Percentiles rank a stretch among this genome's conserved stretches.
Evolutionary conservation across 2,113 vertebrate species (phyloP).

Genomic region (Epinephelus cyanopodus): DNA sequence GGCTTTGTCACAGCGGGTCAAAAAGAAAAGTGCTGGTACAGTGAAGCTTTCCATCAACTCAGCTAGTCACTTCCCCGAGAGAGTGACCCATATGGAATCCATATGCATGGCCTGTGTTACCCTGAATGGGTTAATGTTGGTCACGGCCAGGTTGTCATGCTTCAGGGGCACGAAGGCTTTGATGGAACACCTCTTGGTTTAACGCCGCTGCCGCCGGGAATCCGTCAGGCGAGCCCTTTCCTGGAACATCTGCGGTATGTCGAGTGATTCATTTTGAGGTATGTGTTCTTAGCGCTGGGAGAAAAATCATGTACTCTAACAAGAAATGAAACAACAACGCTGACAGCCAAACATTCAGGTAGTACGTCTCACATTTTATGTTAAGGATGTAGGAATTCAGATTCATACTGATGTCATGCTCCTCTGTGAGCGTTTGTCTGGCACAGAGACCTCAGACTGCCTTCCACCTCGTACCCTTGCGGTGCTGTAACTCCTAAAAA

Average conservation of each 20-base stretch:
- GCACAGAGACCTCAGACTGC: neutral
- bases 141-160: slow-evolving; percentile 57
- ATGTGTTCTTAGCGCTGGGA: neutral
- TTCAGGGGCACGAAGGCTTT: slow-evolving; percentile 34
- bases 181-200: slow-evolving; percentile 56
- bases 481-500: slow-evolving; percentile 24
- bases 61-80: slow-evolving; percentile 13
- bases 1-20: slow-evolving; percentile 22
- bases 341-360: neutral
- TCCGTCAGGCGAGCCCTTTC: slow-evolving; percentile 15
- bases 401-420: slow-evolving; percentile 12
- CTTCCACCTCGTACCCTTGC: slow-evolving; percentile 9
- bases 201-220: slow-evolving; percentile 28
- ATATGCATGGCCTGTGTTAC: slow-evolving; percentile 30
- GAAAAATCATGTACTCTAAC: neutral
- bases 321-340: neutral
- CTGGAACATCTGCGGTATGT: slow-evolving; percentile 48
- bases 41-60: slow-evolving; percentile 61
- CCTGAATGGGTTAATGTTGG: slow-evolving; percentile 32
- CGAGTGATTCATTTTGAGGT: neutral
- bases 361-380: neutral
- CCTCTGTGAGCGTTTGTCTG: slow-evolving; percentile 25
- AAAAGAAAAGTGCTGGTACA: slow-evolving; percentile 5
- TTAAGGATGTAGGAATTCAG: neutral
- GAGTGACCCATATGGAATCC: slow-evolving; percentile 62